A percentile compares a stretch with the other conserved stretches of the same genome.
Conservation (phyloP, 2,113 vertebrate species). For the Actinemys pallida region DNA sequence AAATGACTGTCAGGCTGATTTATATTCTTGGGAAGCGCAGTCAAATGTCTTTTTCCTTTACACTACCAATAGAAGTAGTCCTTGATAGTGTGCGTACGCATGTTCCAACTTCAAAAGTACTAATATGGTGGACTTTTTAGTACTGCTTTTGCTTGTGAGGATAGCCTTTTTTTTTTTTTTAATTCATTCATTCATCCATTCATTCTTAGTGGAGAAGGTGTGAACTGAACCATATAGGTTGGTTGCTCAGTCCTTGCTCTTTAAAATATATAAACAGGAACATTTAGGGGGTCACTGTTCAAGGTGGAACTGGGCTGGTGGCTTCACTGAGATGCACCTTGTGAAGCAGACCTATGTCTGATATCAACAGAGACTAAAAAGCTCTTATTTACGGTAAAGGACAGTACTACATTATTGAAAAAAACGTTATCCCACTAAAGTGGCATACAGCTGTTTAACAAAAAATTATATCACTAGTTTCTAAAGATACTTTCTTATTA, state of each 20-base stretch:
- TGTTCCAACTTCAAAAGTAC: background rate
- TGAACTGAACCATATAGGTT: background rate
- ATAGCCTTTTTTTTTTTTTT: background rate
- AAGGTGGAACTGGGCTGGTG: background rate
- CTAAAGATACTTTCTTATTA: too few species aligned
- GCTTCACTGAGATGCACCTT: background rate
- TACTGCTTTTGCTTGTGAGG: too few species aligned
- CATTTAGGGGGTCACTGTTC: rapidly evolving
- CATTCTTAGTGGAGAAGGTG: background rate
- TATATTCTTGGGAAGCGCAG: background rate
- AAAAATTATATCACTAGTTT: too few species aligned
- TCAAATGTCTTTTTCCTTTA: background rate
- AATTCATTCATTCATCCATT: background rate
- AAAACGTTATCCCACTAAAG: too few species aligned
- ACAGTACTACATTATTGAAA: background rate
- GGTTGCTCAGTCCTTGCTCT: background rate
- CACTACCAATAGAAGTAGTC: background rate
- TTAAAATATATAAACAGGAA: background rate
- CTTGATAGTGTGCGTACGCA: background rate
- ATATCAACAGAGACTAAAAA: background rate
- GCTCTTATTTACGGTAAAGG: background rate
- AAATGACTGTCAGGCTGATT: background rate
- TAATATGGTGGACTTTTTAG: background rate
- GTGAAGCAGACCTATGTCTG: background rate
- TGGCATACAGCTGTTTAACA: too few species aligned